A percentile compares a stretch with the other conserved stretches of the same genome.
Conservation (phyloP, 2,888 invertebrate species). For the Dryadula phaetusa region DNA sequence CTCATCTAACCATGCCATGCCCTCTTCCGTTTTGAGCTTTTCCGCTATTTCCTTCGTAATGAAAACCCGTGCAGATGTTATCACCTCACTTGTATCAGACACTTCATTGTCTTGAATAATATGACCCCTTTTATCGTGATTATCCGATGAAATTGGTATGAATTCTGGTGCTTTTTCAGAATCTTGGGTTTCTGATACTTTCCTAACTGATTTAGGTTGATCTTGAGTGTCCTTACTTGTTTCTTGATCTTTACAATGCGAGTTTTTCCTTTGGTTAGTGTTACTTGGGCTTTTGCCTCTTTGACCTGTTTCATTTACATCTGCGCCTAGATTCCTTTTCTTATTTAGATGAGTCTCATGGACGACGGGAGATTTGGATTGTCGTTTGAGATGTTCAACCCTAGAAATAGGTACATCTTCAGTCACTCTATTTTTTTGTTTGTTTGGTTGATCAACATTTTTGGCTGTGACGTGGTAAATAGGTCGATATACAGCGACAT, state of each 20-base stretch:
- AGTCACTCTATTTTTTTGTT: slow-evolving; percentile 44
- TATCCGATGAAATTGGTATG: slow-evolving; percentile 62
- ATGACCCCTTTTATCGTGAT: slow-evolving; percentile 70
- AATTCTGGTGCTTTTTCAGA: slow-evolving; percentile 61
- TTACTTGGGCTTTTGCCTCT: slow-evolving; percentile 49
- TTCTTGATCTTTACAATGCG: slow-evolving; percentile 46
- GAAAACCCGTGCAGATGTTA: slow-evolving; percentile 78
- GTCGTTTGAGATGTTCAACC: slow-evolving; percentile 60
- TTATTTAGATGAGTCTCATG: slow-evolving; percentile 67
- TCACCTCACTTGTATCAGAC: slow-evolving; percentile 71
- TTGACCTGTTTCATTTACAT: slow-evolving; percentile 40
- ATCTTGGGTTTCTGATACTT: slow-evolving; percentile 38
- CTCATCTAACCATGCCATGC: slow-evolving; percentile 72
- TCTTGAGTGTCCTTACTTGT: slow-evolving; percentile 35
- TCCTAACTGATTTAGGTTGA: slow-evolving; percentile 45
- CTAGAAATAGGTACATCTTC: slow-evolving; percentile 48
- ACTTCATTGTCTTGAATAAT: slow-evolving; percentile 79
- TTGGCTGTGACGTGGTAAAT: slow-evolving; percentile 41
- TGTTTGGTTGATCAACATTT: slow-evolving; percentile 29
- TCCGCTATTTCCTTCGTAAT: slow-evolving; percentile 76
- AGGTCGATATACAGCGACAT: slow-evolving; percentile 66
- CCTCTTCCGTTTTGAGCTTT: slow-evolving; percentile 74
- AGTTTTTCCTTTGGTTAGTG: slow-evolving; percentile 51
- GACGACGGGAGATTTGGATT: slow-evolving; percentile 68
- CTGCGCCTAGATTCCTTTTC: slow-evolving; percentile 56